Evolutionary conservation across 2,888 invertebrate species (phyloP).

Genomic region (Gortyna flavago): DNA sequence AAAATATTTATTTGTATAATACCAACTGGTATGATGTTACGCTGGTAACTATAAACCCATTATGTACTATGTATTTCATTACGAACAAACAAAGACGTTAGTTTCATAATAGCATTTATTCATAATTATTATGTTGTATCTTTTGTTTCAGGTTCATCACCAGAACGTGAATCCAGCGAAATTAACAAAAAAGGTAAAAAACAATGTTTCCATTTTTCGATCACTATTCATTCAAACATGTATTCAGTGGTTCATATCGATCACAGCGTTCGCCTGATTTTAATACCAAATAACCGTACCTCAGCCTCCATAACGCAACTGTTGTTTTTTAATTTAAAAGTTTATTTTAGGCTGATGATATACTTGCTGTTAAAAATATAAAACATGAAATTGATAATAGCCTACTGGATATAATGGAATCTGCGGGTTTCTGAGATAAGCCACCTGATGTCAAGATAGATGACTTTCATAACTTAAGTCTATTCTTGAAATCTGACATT

Average conservation of each 20-base stretch:
- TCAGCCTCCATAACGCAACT: conserved; percentile 74
- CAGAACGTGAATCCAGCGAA: conserved; percentile 83
- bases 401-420: conserved; percentile 3
- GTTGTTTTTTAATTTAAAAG: conserved; percentile 73
- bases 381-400: conserved; percentile 10
- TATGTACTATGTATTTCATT: background rate
- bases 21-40: background rate
- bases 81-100: background rate
- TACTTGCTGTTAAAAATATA: conserved; percentile 43
- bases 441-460: conserved; percentile 39
- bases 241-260: conserved; percentile 67
- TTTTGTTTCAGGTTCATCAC: conserved; percentile 84
- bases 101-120: conserved; percentile 7
- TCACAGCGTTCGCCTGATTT: conserved; percentile 69
- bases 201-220: conserved; percentile 38
- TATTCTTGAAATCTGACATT: conserved; percentile 46
- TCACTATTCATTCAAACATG: conserved; percentile 64
- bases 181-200: conserved; percentile 86
- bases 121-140: conserved; percentile 35
- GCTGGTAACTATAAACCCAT: background rate
- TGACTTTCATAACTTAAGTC: conserved; percentile 33
- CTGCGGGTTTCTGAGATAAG: conserved; percentile 11
- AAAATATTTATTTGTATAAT: background rate
- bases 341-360: conserved; percentile 55
- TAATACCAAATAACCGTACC: conserved; percentile 79